Conservation (phyloP, 1,140 invertebrate genomes). For the Kradibia gibbosae region DNA sequence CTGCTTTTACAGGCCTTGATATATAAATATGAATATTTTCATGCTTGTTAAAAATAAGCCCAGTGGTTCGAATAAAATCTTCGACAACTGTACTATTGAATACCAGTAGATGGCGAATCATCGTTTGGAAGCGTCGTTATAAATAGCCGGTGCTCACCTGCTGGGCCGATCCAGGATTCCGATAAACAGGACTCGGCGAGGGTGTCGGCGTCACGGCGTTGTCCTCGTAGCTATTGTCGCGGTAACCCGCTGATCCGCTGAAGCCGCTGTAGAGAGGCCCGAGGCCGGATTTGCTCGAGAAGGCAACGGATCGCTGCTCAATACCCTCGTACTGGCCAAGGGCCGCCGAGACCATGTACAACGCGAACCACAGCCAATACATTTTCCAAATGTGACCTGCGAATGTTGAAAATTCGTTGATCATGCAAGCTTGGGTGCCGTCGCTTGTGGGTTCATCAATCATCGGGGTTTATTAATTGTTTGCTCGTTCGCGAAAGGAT, state of each 20-base stretch:
- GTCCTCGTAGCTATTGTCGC: constrained; percentile 71
- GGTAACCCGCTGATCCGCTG: constrained; percentile 62
- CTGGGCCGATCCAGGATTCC: constrained; percentile 53
- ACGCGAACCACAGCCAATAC: constrained; percentile 64
- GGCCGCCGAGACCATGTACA: constrained; percentile 60
- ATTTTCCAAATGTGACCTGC: constrained; percentile 60
- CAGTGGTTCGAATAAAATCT: not conserved
- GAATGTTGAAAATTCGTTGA: too few relatives aligned
- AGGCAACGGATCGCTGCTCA: constrained; percentile 65
- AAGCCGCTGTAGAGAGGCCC: constrained; percentile 65
- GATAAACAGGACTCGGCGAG: constrained; percentile 65
- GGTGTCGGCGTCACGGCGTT: constrained; percentile 71
- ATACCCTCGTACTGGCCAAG: constrained; percentile 66
- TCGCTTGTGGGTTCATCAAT: too few relatives aligned
- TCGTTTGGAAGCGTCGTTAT: not conserved
- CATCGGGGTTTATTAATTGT: too few relatives aligned
- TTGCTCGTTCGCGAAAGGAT: too few relatives aligned
- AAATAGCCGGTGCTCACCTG: constrained; percentile 6
- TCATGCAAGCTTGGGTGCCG: too few relatives aligned
- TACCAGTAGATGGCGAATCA: not conserved
- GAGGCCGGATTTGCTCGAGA: constrained; percentile 60
- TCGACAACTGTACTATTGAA: not conserved
- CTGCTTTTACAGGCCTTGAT: not conserved
- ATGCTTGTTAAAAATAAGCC: not conserved
- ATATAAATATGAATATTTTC: not conserved